Percentiles rank a stretch among this genome's conserved stretches.
Evolutionary conservation across 2,888 invertebrate genomes (phyloP).

Genomic region (Eilema caniola): DNA sequence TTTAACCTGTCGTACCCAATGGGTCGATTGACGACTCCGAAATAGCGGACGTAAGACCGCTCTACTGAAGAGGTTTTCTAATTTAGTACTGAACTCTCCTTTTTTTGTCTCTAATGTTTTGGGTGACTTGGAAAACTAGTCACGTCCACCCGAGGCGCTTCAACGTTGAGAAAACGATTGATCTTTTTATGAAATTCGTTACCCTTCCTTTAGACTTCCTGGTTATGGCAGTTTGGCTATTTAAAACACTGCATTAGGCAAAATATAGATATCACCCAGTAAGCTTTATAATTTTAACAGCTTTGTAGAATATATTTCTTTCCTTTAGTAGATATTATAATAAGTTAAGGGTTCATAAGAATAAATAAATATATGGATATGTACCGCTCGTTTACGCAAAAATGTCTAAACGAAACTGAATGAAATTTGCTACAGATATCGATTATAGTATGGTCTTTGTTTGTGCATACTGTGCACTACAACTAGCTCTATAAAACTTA

Average conservation of each 20-base stretch:
- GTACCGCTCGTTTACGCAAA: background rate
- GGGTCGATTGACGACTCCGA: slow-evolving; percentile 73
- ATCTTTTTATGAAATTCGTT: slow-evolving; percentile 48
- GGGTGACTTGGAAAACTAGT: slow-evolving; percentile 47
- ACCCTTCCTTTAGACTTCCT: slow-evolving; percentile 43
- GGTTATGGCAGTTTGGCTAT: slow-evolving; percentile 29
- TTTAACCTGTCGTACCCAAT: slow-evolving; percentile 58
- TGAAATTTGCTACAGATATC: background rate
- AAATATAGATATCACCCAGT: background rate
- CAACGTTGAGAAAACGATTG: slow-evolving; percentile 45
- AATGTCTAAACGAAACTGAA: background rate
- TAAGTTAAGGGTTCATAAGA: background rate
- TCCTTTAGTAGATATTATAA: background rate
- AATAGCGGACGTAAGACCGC: slow-evolving; percentile 70
- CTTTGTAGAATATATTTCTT: background rate
- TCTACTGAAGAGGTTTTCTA: slow-evolving; percentile 70
- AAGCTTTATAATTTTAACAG: background rate
- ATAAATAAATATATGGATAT: too few species aligned
- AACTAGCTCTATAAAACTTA: background rate
- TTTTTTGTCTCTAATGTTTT: slow-evolving; percentile 58
- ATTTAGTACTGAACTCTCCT: slow-evolving; percentile 63
- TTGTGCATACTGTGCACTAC: background rate
- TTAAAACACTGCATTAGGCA: slow-evolving; percentile 5
- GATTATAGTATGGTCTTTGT: background rate
- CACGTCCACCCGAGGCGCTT: slow-evolving; percentile 36